Evolutionary conservation across 2,888 invertebrate genomes (phyloP).

Genomic region (Magallana nippona): DNA sequence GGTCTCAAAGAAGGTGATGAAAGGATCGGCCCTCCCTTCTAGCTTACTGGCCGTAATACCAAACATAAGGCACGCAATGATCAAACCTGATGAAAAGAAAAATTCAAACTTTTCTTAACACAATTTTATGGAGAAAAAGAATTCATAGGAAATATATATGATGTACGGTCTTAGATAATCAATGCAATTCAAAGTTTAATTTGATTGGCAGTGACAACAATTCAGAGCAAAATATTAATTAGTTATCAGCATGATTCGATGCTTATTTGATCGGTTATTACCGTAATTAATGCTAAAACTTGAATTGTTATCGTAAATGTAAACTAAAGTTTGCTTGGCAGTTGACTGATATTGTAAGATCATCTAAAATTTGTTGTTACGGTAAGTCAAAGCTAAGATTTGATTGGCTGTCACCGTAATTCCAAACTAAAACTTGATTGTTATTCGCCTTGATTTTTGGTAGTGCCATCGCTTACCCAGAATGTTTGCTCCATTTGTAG

Average conservation of each 20-base stretch:
- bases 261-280: not conserved
- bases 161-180: too few relatives aligned
- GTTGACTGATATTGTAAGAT: too few relatives aligned
- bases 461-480: not conserved
- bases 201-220: too few relatives aligned
- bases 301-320: too few relatives aligned
- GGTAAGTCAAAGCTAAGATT: too few relatives aligned
- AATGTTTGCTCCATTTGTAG: slow-evolving; percentile 11
- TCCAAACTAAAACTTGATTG: too few relatives aligned
- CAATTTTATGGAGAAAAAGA: not conserved
- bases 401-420: too few relatives aligned
- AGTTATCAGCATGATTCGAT: not conserved
- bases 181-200: too few relatives aligned
- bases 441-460: too few relatives aligned
- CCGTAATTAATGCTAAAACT: not conserved
- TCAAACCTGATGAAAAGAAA: not conserved
- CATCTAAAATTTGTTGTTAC: too few relatives aligned
- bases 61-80: slow-evolving; percentile 19
- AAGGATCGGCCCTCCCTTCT: slow-evolving; percentile 1
- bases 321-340: not conserved
- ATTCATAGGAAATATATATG: not conserved
- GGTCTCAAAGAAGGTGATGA: slow-evolving; percentile 18
- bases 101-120: not conserved
- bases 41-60: slow-evolving; percentile 19
- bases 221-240: too few relatives aligned